Conservation (phyloP, 1,140 invertebrate genomes). For the Ceratosolen fusciceps region DNA sequence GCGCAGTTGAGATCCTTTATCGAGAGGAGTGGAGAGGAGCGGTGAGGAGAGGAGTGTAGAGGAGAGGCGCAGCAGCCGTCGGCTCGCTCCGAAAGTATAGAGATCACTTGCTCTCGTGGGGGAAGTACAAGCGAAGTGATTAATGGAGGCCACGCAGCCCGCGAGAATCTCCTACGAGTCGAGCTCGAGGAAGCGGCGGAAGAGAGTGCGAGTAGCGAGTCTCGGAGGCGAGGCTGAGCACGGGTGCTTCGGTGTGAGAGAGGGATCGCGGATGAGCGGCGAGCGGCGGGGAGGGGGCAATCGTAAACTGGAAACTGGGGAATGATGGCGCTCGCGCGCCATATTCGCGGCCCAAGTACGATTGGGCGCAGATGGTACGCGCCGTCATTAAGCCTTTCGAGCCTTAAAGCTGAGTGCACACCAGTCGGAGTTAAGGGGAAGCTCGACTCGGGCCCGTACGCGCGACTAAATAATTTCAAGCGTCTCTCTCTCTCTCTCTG, state of each 20-base stretch:
- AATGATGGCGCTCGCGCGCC: constrained; percentile 53
- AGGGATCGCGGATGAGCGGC: neutral
- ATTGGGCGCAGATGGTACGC: constrained; percentile 64
- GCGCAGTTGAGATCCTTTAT: constrained; percentile 34
- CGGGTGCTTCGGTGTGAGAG: too few species aligned
- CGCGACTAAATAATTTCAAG: constrained; percentile 48
- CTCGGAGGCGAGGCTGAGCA: neutral
- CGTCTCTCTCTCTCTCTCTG: constrained; percentile 36
- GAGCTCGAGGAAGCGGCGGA: neutral
- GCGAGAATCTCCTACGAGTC: constrained; percentile 48
- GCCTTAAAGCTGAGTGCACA: constrained; percentile 42
- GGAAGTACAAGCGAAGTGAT: constrained; percentile 58
- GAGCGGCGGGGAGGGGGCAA: constrained; percentile 51
- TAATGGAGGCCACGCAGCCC: constrained; percentile 59
- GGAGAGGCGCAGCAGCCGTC: neutral
- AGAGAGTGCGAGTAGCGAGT: neutral
- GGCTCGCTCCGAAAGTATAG: neutral
- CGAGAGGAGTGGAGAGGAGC: constrained; percentile 1
- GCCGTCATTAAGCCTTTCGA: constrained; percentile 49
- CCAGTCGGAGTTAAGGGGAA: constrained; percentile 9
- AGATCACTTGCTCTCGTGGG: constrained; percentile 25
- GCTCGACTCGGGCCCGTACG: neutral
- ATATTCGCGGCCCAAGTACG: constrained; percentile 56
- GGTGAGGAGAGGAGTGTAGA: constrained; percentile 18
- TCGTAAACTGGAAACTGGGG: constrained; percentile 60